Evolutionary conservation across 2,113 vertebrate genomes (phyloP), one percentile per base, ranked within the genome.

Genomic region (Pelobates fuscus): DNA sequence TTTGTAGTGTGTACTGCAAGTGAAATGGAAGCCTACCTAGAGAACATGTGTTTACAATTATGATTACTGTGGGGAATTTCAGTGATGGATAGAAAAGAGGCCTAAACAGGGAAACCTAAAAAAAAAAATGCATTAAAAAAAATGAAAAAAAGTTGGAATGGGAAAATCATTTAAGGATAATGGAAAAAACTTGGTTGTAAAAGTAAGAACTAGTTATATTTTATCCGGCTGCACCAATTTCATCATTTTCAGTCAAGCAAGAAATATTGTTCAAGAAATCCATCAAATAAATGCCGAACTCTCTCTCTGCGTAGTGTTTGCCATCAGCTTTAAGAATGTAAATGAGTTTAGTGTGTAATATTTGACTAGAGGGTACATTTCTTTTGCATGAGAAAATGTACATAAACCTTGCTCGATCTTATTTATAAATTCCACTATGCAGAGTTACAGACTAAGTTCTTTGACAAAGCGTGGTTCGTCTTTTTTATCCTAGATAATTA

Each of bases 1-100:
- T 59, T 64, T 80, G 68, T 67, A 76, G 79, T 84, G 69, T 76
- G 78, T 71, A 69, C 81, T 84, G 67, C 78, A 82, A 86, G 81
- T 83, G 80, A 80, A 78, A 79, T 88, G 81, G 87, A 85, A 86
- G 83, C 84, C 79, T 81, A 85, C 77, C 84, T 81, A 82, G 87
- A 82, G 78, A 81, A 80, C 90, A 91, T 89, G 80, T 90, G 91
- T 85, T 92, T 90, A 82, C 84, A 88, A 91, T 92, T 92, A 91
- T 75, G 82, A 86, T 86, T 80, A 83, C 85, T 86, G 84, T 80
- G 81, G 88, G 86, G 89, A 89, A 89, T 84, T 49, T 86, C 77
- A 86, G 84, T 62, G 78, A 84, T 83, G 83, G 82, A 79, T 86
- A 72, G 85, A 80, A 83, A 85, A 75, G 78, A 74, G 87, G 85